A percentile compares a stretch with the other conserved stretches of the same genome.
These are phyloP conservation scores for Porites cylindrica DNA, from an alignment of 92 coral and sea anemone species.

Conservation along the genomic window DNA sequence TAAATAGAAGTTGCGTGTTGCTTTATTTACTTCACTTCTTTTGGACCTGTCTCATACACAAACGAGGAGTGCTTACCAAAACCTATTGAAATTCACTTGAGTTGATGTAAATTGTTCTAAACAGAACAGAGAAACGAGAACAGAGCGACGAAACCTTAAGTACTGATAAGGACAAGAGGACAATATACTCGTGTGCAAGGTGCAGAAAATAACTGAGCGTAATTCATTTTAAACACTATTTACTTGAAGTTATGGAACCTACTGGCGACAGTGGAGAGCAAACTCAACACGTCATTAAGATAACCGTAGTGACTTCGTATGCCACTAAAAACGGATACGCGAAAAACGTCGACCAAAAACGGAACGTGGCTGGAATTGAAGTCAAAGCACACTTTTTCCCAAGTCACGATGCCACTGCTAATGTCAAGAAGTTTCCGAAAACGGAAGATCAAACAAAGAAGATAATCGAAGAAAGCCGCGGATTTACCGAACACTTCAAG, in stretches of 20 bases:
- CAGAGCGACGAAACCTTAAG: background rate
- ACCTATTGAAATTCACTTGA: background rate
- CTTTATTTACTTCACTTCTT: background rate
- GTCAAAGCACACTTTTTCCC: background rate
- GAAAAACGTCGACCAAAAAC: background rate
- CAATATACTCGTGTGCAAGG: background rate
- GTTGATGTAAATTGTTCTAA: background rate
- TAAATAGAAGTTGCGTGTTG: background rate
- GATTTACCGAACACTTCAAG: slow-evolving; percentile 1
- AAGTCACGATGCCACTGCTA: background rate
- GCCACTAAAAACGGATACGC: background rate
- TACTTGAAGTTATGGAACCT: background rate
- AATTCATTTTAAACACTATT: background rate
- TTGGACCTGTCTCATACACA: background rate
- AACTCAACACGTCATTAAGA: background rate
- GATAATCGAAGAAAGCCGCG: slow-evolving; percentile 14
- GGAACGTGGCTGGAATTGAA: background rate
- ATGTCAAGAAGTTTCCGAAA: background rate
- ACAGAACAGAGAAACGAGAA: background rate
- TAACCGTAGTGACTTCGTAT: background rate
- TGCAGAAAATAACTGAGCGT: background rate
- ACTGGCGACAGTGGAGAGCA: background rate
- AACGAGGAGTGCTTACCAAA: background rate
- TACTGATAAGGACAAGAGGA: too few species aligned
- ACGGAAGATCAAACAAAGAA: background rate